Percentiles rank a stretch among this genome's conserved stretches.
Conservation (phyloP, 2,888 invertebrate species). For the Pyralis farinalis region DNA sequence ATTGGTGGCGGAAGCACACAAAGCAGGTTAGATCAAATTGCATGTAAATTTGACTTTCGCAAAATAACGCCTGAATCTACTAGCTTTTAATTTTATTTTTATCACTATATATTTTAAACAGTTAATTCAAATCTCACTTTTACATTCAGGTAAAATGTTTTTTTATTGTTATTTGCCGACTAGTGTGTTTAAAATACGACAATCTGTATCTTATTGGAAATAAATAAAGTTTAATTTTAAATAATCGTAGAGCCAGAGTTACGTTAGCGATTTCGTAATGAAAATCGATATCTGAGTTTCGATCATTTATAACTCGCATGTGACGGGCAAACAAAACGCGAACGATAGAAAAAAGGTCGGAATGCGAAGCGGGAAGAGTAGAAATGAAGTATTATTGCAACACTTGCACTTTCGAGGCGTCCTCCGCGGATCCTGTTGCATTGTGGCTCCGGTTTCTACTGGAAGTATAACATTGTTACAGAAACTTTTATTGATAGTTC, state of each 20-base stretch:
- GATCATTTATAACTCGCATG: constrained; percentile 77
- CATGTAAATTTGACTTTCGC: too few species aligned
- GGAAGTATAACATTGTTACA: constrained; percentile 31
- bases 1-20: too few species aligned
- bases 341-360: constrained; percentile 56
- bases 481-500: constrained; percentile 16
- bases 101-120: constrained; percentile 34
- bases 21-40: too few species aligned
- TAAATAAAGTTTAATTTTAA: constrained; percentile 22
- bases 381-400: constrained; percentile 76
- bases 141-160: constrained; percentile 57
- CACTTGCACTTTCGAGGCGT: constrained; percentile 77
- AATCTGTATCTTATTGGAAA: constrained; percentile 11
- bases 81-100: constrained; percentile 18
- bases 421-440: constrained; percentile 48
- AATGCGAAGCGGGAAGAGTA: constrained; percentile 60
- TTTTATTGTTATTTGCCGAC: constrained; percentile 25
- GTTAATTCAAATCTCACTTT: constrained; percentile 38
- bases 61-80: too few species aligned
- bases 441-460: constrained; percentile 40
- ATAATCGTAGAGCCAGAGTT: constrained; percentile 23
- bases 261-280: constrained; percentile 30
- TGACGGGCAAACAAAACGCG: constrained; percentile 69
- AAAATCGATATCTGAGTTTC: constrained; percentile 71
- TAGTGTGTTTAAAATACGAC: background rate